Percentiles rank a stretch among this genome's conserved stretches.
Evolutionary conservation across 1,140 invertebrate genomes (phyloP).

Genomic region (Mamestra configurata): DNA sequence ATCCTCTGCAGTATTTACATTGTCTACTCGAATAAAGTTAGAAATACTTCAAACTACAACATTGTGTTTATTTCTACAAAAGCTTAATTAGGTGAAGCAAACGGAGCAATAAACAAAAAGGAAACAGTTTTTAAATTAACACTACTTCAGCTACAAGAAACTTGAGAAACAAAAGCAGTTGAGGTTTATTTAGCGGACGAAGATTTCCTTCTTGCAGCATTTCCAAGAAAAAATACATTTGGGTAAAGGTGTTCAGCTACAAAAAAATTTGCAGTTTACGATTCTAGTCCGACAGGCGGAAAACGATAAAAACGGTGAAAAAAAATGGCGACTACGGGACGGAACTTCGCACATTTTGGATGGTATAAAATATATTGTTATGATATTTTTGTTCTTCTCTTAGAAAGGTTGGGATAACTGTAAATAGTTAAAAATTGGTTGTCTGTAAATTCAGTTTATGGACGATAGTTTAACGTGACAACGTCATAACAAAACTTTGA

Average conservation of each 20-base stretch:
- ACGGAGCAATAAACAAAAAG: conserved; percentile 10
- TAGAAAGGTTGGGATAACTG: too few species aligned
- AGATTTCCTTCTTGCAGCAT: conserved; percentile 26
- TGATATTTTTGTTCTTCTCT: not conserved
- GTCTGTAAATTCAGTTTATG: too few species aligned
- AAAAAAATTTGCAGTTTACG: conserved; percentile 57
- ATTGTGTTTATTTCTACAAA: conserved; percentile 30
- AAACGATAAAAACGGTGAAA: conserved; percentile 56
- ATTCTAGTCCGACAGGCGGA: conserved; percentile 50
- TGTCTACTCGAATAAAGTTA: conserved; percentile 20
- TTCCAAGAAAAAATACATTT: conserved; percentile 35
- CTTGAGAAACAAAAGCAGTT: conserved; percentile 9
- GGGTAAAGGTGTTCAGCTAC: conserved; percentile 46
- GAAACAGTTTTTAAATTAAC: conserved; percentile 28
- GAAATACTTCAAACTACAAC: not conserved
- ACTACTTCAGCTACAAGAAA: conserved; percentile 24
- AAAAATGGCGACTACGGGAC: conserved; percentile 19
- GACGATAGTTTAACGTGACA: too few species aligned
- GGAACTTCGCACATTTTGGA: not conserved
- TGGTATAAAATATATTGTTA: not conserved
- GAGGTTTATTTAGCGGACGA: conserved; percentile 27
- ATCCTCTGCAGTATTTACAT: not conserved
- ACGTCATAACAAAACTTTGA: too few species aligned
- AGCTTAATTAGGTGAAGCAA: conserved; percentile 15
- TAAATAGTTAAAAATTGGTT: too few species aligned